Evolutionary conservation across 2,888 invertebrate genomes (phyloP).

Genomic region (Tigriopus californicus): DNA sequence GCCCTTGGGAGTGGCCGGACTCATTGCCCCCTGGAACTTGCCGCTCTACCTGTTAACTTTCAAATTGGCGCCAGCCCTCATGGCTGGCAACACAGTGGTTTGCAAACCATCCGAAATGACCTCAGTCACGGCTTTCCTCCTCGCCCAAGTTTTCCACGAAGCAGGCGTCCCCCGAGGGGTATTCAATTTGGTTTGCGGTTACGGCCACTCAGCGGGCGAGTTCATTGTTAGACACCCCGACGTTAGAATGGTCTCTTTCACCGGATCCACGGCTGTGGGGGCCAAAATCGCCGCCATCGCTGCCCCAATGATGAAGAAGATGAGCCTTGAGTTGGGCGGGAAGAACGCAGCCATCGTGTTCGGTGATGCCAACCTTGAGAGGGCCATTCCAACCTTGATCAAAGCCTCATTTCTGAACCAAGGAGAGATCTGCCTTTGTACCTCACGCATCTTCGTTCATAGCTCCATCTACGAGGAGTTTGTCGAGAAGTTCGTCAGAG

Average conservation of each 20-base stretch:
- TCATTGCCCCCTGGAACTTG: slow-evolving; percentile 38
- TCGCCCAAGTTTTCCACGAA: slow-evolving; percentile 29
- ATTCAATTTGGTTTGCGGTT: slow-evolving; percentile 35
- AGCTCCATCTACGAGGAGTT: slow-evolving; percentile 29
- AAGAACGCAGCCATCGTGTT: slow-evolving; percentile 37
- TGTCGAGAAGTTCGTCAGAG: slow-evolving; percentile 26
- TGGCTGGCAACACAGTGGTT: slow-evolving; percentile 33
- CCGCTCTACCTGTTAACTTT: slow-evolving; percentile 37
- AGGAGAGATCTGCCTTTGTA: slow-evolving; percentile 38
- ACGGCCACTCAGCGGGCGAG: slow-evolving; percentile 32
- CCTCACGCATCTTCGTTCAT: slow-evolving; percentile 36
- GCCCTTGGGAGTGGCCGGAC: slow-evolving; percentile 35
- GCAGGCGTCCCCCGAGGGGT: slow-evolving; percentile 35
- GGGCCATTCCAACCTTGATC: slow-evolving; percentile 28
- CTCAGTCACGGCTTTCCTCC: slow-evolving; percentile 33
- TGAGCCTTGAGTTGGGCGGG: slow-evolving; percentile 38
- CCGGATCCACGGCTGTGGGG: slow-evolving; percentile 32
- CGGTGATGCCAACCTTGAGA: slow-evolving; percentile 31
- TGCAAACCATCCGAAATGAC: slow-evolving; percentile 38
- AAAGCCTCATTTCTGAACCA: slow-evolving; percentile 35
- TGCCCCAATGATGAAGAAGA: slow-evolving; percentile 31
- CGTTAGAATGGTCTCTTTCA: slow-evolving; percentile 34
- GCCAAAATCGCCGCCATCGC: slow-evolving; percentile 19
- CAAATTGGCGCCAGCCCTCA: slow-evolving; percentile 35
- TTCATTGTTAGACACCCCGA: slow-evolving; percentile 32